These are phyloP conservation scores for Tachycineta bicolor DNA, from an alignment of 2,113 vertebrate species.

Conservation along the genomic window DNA sequence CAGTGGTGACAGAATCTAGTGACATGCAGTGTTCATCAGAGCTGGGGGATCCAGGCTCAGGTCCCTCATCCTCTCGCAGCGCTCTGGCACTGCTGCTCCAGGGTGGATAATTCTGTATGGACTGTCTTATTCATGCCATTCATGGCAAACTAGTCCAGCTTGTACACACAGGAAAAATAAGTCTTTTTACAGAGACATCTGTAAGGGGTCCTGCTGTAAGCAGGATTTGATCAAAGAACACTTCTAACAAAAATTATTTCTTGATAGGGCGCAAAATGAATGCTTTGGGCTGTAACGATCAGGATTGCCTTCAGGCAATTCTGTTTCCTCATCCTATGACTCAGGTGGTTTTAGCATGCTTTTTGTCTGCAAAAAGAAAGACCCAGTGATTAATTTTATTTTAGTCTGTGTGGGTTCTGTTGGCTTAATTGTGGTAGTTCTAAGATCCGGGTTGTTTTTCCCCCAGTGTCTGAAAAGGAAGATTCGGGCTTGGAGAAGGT, in stretches of 20 bases:
- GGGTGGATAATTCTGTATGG: neutral
- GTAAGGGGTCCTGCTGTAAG: neutral
- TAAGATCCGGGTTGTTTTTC: rapidly evolving
- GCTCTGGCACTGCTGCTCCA: neutral
- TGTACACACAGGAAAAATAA: neutral
- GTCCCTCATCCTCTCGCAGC: neutral
- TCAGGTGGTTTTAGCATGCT: neutral
- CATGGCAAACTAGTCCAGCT: neutral
- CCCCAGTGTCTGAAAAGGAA: neutral
- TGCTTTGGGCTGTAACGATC: neutral
- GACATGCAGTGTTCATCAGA: neutral
- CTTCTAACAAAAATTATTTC: neutral
- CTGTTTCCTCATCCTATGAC: neutral
- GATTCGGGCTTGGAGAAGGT: neutral
- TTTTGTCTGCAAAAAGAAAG: neutral
- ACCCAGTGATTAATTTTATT: neutral
- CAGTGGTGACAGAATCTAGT: neutral
- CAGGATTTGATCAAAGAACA: neutral
- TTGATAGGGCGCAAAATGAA: neutral
- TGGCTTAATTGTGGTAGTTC: neutral
- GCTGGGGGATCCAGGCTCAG: neutral
- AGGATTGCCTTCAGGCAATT: neutral
- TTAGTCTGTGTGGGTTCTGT: neutral
- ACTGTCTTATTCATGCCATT: neutral
- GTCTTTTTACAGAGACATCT: neutral